These are phyloP conservation scores for Etheostoma nigrum DNA, from an alignment of 2,797 vertebrate species.

Conservation along the genomic window DNA sequence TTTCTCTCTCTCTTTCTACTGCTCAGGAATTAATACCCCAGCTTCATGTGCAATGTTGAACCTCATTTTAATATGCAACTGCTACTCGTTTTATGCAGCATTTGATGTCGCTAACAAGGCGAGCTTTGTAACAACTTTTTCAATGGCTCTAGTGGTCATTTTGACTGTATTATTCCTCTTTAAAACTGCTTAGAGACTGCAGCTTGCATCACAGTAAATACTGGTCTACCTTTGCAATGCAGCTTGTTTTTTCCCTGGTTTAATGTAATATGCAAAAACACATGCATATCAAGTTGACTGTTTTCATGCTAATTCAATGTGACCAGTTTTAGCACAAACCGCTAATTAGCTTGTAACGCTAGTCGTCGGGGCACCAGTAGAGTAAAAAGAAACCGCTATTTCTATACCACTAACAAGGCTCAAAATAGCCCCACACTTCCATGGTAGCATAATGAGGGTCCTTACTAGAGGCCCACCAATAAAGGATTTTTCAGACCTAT, in stretches of 20 bases:
- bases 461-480: too few relatives aligned
- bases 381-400: too few relatives aligned
- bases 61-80: constrained; percentile 3
- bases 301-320: too few relatives aligned
- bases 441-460: too few relatives aligned
- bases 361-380: too few relatives aligned
- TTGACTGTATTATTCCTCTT: constrained; percentile 6
- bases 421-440: too few relatives aligned
- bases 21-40: constrained; percentile 17
- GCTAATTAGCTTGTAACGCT: too few relatives aligned
- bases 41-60: constrained; percentile 13
- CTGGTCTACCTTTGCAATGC: not conserved
- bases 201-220: constrained; percentile 22
- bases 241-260: not conserved
- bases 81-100: constrained; percentile 7
- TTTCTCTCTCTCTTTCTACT: constrained; percentile 6
- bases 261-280: not conserved
- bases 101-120: constrained; percentile 3
- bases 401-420: too few relatives aligned
- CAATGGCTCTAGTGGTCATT: constrained; percentile 5
- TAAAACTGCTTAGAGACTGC: not conserved
- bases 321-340: too few relatives aligned
- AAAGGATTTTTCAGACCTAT: too few relatives aligned
- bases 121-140: constrained; percentile 13
- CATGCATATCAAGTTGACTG: too few relatives aligned